Percentiles rank a stretch among this genome's conserved stretches.
These are phyloP conservation scores for Dasysyrphus albostriatus DNA, from an alignment of 2,888 invertebrate genomes.

Conservation along the genomic window DNA sequence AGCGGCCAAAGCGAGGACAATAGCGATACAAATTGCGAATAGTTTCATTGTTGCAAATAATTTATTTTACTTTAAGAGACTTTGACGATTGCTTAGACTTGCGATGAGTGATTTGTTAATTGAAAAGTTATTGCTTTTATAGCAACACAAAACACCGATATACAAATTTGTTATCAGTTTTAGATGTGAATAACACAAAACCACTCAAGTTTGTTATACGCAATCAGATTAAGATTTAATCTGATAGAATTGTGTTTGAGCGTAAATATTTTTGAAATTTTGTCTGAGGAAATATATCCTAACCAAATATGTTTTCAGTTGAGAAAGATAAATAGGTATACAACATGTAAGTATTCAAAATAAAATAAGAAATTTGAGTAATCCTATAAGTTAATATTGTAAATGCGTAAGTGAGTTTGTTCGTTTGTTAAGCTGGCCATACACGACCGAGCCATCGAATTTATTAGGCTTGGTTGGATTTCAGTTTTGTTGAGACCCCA, in stretches of 20 bases:
- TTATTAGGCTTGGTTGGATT: too few relatives aligned
- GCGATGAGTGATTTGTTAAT: background rate
- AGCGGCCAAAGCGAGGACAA: slow-evolving; percentile 48
- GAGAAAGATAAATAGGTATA: too few relatives aligned
- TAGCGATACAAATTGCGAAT: slow-evolving; percentile 53
- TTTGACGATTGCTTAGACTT: background rate
- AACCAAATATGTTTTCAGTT: too few relatives aligned
- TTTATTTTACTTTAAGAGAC: background rate
- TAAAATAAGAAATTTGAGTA: too few relatives aligned
- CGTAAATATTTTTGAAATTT: too few relatives aligned
- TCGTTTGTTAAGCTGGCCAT: too few relatives aligned
- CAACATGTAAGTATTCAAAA: too few relatives aligned
- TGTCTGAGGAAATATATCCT: too few relatives aligned
- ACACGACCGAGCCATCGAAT: too few relatives aligned
- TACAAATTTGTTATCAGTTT: background rate
- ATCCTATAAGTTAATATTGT: too few relatives aligned
- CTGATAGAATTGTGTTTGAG: background rate
- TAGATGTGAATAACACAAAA: background rate
- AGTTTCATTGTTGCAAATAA: slow-evolving; percentile 45
- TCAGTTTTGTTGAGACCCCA: too few relatives aligned
- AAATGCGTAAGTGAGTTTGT: too few relatives aligned
- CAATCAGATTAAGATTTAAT: background rate
- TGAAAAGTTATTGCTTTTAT: slow-evolving; percentile 35
- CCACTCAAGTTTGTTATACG: background rate
- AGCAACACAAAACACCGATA: background rate